A percentile compares a stretch with the other conserved stretches of the same genome.
These are phyloP conservation scores for Oscheius onirici DNA, from an alignment of 2,888 invertebrate species.

Conservation along the genomic window DNA sequence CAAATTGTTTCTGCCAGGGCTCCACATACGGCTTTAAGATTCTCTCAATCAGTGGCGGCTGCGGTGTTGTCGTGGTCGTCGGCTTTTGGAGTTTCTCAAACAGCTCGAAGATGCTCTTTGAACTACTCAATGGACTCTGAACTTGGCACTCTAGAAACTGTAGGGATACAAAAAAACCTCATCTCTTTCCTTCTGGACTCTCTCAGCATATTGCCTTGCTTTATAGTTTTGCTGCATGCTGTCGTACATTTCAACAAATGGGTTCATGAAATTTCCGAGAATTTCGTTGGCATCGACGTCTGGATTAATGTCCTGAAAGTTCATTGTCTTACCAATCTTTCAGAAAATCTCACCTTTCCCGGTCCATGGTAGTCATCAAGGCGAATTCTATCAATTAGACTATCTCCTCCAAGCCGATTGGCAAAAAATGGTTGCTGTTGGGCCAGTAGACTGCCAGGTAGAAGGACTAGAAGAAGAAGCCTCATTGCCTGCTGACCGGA, in stretches of 20 bases:
- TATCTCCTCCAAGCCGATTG: neutral
- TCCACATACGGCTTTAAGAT: constrained; percentile 60
- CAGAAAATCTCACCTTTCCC: neutral
- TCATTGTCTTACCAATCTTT: neutral
- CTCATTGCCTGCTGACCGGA: constrained; percentile 16
- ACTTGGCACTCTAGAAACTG: too few relatives aligned
- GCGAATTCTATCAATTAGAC: constrained; percentile 23
- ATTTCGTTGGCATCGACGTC: constrained; percentile 62
- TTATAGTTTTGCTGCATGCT: constrained; percentile 55
- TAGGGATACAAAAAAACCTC: constrained; percentile 29
- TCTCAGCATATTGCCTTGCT: constrained; percentile 51
- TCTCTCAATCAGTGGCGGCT: constrained; percentile 56
- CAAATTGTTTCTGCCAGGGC: constrained; percentile 56
- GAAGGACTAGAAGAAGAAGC: neutral
- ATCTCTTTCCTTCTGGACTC: constrained; percentile 40
- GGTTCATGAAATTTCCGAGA: constrained; percentile 59
- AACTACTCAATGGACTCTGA: constrained; percentile 43
- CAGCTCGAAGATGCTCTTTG: constrained; percentile 53
- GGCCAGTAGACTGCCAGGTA: neutral
- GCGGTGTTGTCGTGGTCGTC: constrained; percentile 55
- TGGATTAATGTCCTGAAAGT: constrained; percentile 41
- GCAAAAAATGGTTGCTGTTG: constrained; percentile 29
- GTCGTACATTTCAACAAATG: constrained; percentile 61
- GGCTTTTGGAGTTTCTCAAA: constrained; percentile 48
- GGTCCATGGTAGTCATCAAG: constrained; percentile 28